Conservation (phyloP, 2,888 invertebrate species). For the Diarsia mendica region DNA sequence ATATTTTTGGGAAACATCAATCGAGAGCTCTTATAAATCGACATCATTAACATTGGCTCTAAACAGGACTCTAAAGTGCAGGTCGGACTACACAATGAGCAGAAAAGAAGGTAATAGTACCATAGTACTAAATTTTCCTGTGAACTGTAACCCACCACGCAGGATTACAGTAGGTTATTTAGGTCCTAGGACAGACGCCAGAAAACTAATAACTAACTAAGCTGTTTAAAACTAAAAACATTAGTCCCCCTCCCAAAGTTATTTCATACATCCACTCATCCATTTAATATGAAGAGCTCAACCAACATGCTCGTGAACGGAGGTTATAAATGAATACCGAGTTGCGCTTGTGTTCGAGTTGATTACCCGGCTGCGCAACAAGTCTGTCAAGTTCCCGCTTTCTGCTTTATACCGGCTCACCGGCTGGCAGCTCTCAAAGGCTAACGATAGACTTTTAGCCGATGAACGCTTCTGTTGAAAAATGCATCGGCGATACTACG, state of each 20-base stretch:
- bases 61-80: not conserved
- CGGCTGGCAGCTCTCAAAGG: slow-evolving; percentile 19
- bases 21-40: not conserved
- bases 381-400: slow-evolving; percentile 47
- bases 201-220: not conserved
- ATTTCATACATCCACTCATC: slow-evolving; percentile 20
- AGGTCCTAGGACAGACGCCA: not conserved
- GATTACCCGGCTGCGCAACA: slow-evolving; percentile 55
- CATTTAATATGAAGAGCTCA: slow-evolving; percentile 40
- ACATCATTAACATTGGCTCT: not conserved
- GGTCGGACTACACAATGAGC: not conserved
- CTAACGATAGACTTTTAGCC: slow-evolving; percentile 28
- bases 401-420: slow-evolving; percentile 23
- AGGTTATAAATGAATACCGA: slow-evolving; percentile 53
- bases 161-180: not conserved
- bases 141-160: not conserved
- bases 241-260: slow-evolving; percentile 17
- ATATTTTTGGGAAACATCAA: not conserved
- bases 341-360: slow-evolving; percentile 45
- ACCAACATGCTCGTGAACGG: slow-evolving; percentile 5
- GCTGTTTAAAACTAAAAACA: not conserved
- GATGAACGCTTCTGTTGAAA: slow-evolving; percentile 21
- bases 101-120: not conserved
- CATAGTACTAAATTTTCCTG: not conserved
- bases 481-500: slow-evolving; percentile 21